Percentiles rank a stretch among this genome's conserved stretches.
These are phyloP conservation scores for Drosophila micromelanica DNA, from an alignment of 1,140 invertebrate species.

Conservation along the genomic window DNA sequence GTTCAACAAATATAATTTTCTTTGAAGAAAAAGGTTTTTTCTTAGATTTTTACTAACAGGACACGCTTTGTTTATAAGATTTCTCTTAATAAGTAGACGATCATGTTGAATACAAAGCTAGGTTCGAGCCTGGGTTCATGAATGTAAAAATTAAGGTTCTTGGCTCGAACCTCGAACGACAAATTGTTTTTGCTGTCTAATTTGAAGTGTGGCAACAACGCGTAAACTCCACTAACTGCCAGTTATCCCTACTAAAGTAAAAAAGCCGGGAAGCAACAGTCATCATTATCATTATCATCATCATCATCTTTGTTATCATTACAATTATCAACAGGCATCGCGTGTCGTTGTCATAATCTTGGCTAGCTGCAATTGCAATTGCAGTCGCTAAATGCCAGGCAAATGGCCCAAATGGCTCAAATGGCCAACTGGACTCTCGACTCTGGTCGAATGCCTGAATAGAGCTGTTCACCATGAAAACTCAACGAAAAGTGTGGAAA, in stretches of 20 bases:
- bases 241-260: not conserved
- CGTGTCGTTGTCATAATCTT: slow-evolving; percentile 14
- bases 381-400: slow-evolving; percentile 49
- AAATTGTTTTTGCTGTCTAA: too few species aligned
- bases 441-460: not conserved
- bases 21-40: too few species aligned
- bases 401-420: slow-evolving; percentile 30
- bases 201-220: slow-evolving; percentile 19
- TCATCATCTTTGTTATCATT: not conserved
- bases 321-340: slow-evolving; percentile 29
- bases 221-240: not conserved
- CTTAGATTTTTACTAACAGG: too few species aligned
- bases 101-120: too few species aligned
- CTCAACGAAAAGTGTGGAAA: slow-evolving; percentile 18
- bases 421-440: too few species aligned
- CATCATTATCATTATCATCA: slow-evolving; percentile 1
- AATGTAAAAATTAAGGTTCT: too few species aligned
- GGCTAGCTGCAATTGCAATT: slow-evolving; percentile 1
- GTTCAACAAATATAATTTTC: too few species aligned
- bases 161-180: too few species aligned
- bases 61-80: too few species aligned
- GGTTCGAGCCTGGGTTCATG: too few species aligned
- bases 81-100: too few species aligned
- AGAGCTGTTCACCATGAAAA: too few species aligned
- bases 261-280: not conserved